Evolutionary conservation across 2,797 vertebrate species (phyloP).

Genomic region (Poecilia picta): DNA sequence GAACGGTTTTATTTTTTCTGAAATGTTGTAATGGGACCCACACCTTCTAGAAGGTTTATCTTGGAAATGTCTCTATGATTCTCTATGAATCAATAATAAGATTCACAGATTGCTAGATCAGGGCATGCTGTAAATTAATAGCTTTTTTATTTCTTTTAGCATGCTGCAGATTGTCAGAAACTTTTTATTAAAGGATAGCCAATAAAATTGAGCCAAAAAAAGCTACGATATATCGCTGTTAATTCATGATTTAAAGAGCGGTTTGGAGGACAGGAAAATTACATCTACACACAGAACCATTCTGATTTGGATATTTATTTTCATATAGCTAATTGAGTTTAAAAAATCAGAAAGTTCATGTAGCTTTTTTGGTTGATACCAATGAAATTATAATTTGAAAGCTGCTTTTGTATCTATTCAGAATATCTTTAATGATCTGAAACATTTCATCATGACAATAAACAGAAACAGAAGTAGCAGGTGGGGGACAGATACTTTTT

Average conservation of each 20-base stretch:
- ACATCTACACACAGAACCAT: background rate
- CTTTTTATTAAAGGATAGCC: too few relatives aligned
- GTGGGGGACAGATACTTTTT: background rate
- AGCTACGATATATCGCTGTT: background rate
- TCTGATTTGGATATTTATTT: background rate
- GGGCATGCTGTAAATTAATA: background rate
- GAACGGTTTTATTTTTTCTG: background rate
- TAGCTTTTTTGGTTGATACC: background rate
- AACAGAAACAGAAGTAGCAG: background rate
- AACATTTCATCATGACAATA: background rate
- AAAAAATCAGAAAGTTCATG: background rate
- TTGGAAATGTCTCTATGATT: background rate
- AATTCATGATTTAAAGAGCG: background rate
- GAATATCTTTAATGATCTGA: background rate
- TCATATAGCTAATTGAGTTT: background rate
- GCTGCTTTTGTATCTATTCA: background rate
- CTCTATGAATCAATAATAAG: background rate
- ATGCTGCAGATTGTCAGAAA: background rate
- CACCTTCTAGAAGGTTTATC: background rate
- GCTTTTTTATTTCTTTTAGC: background rate
- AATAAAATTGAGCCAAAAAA: background rate
- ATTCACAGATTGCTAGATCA: too few relatives aligned
- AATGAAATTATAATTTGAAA: background rate
- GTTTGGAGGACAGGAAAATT: background rate
- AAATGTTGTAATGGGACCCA: background rate